Conservation (phyloP, 2,888 invertebrate species). For the Pyrgus malvae region DNA sequence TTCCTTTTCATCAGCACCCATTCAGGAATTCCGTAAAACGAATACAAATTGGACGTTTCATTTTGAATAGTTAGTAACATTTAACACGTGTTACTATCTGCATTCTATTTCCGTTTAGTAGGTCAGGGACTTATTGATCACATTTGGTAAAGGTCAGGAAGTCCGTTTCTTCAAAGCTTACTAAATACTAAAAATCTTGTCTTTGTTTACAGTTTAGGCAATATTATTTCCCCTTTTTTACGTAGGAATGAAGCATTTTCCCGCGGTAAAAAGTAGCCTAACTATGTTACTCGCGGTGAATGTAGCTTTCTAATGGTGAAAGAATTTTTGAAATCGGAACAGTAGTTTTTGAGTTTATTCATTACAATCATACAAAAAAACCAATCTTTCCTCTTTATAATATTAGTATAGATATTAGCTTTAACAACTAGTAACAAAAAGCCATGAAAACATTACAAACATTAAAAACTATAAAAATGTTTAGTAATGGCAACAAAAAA, state of each 20-base stretch:
- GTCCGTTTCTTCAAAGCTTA: not conserved
- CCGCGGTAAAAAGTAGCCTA: too few relatives aligned
- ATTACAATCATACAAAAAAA: too few relatives aligned
- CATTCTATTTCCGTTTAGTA: constrained; percentile 10
- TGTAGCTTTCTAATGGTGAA: too few relatives aligned
- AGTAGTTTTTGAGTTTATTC: too few relatives aligned
- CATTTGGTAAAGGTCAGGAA: constrained; percentile 10
- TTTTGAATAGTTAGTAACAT: constrained; percentile 5
- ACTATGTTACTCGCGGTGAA: too few relatives aligned
- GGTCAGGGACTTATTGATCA: constrained; percentile 23
- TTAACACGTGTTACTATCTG: constrained; percentile 5
- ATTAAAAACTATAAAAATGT: not conserved
- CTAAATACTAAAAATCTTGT: not conserved
- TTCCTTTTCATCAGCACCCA: not conserved
- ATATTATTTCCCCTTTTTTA: too few relatives aligned
- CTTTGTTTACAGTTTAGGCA: too few relatives aligned
- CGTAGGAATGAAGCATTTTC: too few relatives aligned
- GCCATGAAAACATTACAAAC: not conserved
- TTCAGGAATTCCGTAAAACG: not conserved
- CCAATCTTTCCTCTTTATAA: too few relatives aligned
- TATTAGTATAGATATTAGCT: too few relatives aligned
- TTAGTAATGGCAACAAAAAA: constrained; percentile 17
- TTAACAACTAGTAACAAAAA: too few relatives aligned
- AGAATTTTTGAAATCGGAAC: too few relatives aligned
- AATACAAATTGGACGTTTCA: not conserved